A percentile compares a stretch with the other conserved stretches of the same genome.
Evolutionary conservation across 1,140 invertebrate species (phyloP).

Genomic region (Drosophila persimilis): DNA sequence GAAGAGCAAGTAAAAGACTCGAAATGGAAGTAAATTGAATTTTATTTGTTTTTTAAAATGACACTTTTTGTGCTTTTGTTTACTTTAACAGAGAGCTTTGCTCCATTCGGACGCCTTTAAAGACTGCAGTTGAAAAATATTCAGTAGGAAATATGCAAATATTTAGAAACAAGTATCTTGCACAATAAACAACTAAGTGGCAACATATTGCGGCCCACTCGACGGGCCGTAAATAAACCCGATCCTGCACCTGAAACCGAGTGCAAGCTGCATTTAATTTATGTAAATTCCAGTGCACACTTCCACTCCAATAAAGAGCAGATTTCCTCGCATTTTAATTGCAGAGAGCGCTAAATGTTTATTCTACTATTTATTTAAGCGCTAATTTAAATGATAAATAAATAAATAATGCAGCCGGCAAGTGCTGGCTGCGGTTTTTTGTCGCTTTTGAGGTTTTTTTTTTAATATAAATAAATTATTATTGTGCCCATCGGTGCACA

Average conservation of each 20-base stretch:
- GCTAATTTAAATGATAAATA: constrained; percentile 58
- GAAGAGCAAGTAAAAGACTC: constrained; percentile 12
- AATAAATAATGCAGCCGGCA: constrained; percentile 44
- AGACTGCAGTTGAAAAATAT: not conserved
- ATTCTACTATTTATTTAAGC: constrained; percentile 50
- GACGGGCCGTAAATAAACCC: constrained; percentile 42
- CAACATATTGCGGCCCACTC: constrained; percentile 47
- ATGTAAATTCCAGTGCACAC: constrained; percentile 50
- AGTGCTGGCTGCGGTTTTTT: constrained; percentile 24
- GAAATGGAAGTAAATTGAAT: constrained; percentile 21
- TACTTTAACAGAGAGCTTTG: not conserved
- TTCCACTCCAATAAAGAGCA: constrained; percentile 21
- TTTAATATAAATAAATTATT: constrained; percentile 54
- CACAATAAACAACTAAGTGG: constrained; percentile 47
- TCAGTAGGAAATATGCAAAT: constrained; percentile 12
- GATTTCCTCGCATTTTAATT: constrained; percentile 32
- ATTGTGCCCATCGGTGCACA: constrained; percentile 6
- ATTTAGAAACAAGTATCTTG: constrained; percentile 47
- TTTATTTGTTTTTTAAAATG: constrained; percentile 22
- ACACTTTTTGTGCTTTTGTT: not conserved
- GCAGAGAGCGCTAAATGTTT: constrained; percentile 30
- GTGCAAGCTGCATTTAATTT: constrained; percentile 49
- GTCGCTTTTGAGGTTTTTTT: constrained; percentile 7
- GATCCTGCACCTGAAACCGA: constrained; percentile 19
- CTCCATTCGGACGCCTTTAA: not conserved